Evolutionary conservation across 2,113 vertebrate species (phyloP).

Genomic region (Martes martes): DNA sequence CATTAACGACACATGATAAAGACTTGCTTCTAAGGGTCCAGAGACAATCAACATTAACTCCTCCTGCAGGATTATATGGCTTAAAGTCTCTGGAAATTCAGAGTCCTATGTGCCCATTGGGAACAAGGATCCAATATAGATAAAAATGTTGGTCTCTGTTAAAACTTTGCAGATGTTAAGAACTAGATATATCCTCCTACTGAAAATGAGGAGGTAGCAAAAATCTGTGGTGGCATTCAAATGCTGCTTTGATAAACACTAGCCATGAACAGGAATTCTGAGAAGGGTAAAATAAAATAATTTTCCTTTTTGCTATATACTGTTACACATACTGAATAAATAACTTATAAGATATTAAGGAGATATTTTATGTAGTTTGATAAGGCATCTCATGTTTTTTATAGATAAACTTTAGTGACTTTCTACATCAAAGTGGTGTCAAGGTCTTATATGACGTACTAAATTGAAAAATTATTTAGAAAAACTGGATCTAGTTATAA

Average conservation of each 20-base stretch:
- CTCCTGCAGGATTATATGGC: neutral
- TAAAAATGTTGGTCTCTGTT: neutral
- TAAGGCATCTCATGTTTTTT: neutral
- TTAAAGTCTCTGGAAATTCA: neutral
- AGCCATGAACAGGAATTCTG: neutral
- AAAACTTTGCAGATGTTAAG: neutral
- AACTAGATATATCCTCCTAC: neutral
- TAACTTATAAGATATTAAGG: neutral
- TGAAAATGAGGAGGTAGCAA: neutral
- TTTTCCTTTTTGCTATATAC: neutral
- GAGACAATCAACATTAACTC: neutral
- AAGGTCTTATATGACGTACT: conserved; percentile 82
- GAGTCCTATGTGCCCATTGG: neutral
- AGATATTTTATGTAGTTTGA: neutral
- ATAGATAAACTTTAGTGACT: neutral
- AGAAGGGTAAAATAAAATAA: neutral
- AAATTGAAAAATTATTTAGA: conserved; percentile 96
- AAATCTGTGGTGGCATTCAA: neutral
- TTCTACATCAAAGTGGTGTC: neutral
- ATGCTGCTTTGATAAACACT: neutral
- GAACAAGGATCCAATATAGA: neutral
- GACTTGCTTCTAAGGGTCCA: neutral
- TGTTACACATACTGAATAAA: neutral
- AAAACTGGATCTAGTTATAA: conserved; percentile 93
- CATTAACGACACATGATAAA: neutral